Conservation (phyloP, 92 coral and sea anemone genomes). For the Ricordea florida region DNA sequence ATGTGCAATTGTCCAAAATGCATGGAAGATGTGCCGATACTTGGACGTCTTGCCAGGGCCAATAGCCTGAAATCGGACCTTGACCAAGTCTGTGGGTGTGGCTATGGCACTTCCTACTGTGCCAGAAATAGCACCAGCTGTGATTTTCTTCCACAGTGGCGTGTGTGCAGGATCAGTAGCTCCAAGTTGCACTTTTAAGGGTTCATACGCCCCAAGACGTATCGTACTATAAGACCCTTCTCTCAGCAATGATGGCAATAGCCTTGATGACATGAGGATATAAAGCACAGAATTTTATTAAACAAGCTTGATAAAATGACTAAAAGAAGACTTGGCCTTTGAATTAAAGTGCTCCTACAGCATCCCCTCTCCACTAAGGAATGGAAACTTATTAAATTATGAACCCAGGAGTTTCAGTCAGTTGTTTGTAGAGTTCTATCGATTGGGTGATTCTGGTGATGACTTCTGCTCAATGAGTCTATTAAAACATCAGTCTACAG, state of each 20-base stretch:
- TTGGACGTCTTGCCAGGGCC: slow-evolving; percentile 68
- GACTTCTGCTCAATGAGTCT: no score
- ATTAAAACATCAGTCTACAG: no score
- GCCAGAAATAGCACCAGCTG: slow-evolving; percentile 92
- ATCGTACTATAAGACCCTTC: slow-evolving; percentile 96
- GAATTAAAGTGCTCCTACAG: no score
- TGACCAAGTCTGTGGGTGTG: slow-evolving; percentile 92
- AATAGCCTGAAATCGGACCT: slow-evolving; percentile 90
- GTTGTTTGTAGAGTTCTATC: neutral
- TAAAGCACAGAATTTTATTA: no score
- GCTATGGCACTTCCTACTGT: slow-evolving; percentile 95
- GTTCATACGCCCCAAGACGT: slow-evolving; percentile 96
- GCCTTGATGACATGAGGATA: slow-evolving; percentile 38
- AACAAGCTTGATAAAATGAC: no score
- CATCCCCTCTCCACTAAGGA: no score
- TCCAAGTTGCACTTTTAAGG: slow-evolving; percentile 80
- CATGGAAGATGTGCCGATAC: slow-evolving; percentile 77
- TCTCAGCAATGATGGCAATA: slow-evolving; percentile 82
- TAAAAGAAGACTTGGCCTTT: no score
- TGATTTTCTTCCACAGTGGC: slow-evolving; percentile 93
- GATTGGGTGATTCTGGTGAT: neutral
- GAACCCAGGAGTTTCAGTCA: neutral
- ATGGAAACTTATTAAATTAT: no score
- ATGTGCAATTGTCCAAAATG: slow-evolving; percentile 72
- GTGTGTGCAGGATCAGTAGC: slow-evolving; percentile 88